Conservation (phyloP, 2,888 invertebrate genomes). For the Quadriops clusia region DNA sequence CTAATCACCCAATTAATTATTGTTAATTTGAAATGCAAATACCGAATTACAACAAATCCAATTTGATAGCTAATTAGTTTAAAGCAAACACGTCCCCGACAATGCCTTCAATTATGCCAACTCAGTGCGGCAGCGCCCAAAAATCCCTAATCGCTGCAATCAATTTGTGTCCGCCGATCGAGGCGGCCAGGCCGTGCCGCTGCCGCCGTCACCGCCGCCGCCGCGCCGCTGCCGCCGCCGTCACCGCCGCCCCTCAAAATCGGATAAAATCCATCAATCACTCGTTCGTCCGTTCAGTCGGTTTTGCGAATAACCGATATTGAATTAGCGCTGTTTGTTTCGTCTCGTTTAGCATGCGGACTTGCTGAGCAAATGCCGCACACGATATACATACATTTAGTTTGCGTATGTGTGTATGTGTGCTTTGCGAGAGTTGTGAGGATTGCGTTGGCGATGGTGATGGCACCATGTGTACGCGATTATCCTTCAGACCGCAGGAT, state of each 20-base stretch:
- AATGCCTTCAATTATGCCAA: conserved; percentile 23
- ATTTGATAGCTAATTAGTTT: conserved; percentile 34
- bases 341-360: not conserved
- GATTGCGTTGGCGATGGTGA: conserved; percentile 12
- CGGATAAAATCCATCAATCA: conserved; percentile 17
- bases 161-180: conserved; percentile 25
- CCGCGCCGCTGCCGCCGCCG: too few species aligned
- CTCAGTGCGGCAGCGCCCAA: conserved; percentile 21
- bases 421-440: conserved; percentile 5
- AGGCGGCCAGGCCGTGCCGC: too few species aligned
- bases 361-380: too few species aligned
- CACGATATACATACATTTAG: conserved; percentile 10
- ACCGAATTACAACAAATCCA: conserved; percentile 35
- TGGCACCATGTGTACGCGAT: conserved; percentile 28
- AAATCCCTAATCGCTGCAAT: conserved; percentile 30
- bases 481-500: conserved; percentile 30
- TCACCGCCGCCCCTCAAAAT: too few species aligned
- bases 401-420: conserved; percentile 7
- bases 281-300: conserved; percentile 2
- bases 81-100: conserved; percentile 29
- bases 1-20: conserved; percentile 37
- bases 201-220: too few species aligned
- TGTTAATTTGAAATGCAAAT: conserved; percentile 36
- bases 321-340: conserved; percentile 1
- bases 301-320: not conserved